Evolutionary conservation across 2,113 vertebrate species (phyloP), one percentile per base, ranked within the genome.

Genomic region (Ctenomys sociabilis): DNA sequence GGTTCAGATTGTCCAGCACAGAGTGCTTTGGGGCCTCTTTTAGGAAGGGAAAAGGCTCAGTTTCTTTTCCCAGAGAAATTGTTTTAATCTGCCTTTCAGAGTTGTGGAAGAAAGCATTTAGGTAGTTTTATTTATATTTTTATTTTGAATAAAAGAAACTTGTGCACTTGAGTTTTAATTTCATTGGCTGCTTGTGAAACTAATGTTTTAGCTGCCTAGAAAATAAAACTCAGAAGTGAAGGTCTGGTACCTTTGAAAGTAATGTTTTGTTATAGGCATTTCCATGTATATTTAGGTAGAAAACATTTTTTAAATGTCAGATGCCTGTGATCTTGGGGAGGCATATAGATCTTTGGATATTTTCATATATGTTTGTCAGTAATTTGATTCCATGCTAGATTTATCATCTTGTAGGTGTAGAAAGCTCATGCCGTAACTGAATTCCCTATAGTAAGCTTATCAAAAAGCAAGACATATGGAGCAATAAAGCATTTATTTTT

Each of bases 161-260:
- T 52, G 61, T 37, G 9, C 30, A 3, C 81, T 45, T 1, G 21
- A 77, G 43, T 83, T 85, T 85, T n/a, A 35, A 19, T 75, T 14
- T 78, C 72, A 72, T 40, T 66, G 73, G 28, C 68, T 88, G 17
- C 78, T 37, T 61, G 40, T 66, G 64, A 94, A 93, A 52, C 32
- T 28, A 11, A 37, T 80, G 84, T 52, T 70, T 64, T 85, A 86
- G 80, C 52, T 87, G 32, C 63, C 64, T 81, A 63, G 80, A 83
- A 84, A 66, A 90, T 68, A 70, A 90, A 91, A 90, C 82, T 90
- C 82, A n/a, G 14, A 94, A 90, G 40, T n/a, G 54, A 91, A 82
- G 43, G 85, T 91, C 37, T 77, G 8, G 1, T 70, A 45, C 19
- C 40, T 52, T 78, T 57, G 80, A 73, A 93, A 83, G 5, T 19